Conservation (phyloP, 2,113 vertebrate genomes). For the Podilymbus podiceps region DNA sequence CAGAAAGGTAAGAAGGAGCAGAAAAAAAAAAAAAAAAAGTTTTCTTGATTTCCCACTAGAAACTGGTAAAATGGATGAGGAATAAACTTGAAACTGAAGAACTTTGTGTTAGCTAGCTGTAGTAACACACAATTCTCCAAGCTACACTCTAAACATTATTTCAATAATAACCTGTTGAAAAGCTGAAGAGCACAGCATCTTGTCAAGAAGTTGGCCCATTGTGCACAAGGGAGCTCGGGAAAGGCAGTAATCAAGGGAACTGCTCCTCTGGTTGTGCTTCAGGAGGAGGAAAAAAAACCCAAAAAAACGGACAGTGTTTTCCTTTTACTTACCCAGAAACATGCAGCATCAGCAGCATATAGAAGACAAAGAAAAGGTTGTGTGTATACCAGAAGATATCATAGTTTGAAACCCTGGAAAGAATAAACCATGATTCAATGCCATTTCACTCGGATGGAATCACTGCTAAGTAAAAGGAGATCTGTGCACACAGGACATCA, state of each 20-base stretch:
- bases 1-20: background rate
- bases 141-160: background rate
- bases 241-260: background rate
- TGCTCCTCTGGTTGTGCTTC: background rate
- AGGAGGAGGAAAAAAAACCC: background rate
- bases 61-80: background rate
- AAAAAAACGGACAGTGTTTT: background rate
- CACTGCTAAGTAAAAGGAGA: background rate
- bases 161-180: background rate
- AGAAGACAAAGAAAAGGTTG: slow-evolving; percentile 97
- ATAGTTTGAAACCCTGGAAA: slow-evolving; percentile 88
- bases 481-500: background rate
- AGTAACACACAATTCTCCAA: background rate
- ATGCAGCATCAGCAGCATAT: slow-evolving; percentile 90
- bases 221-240: rapidly evolving
- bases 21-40: background rate
- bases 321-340: slow-evolving; percentile 86
- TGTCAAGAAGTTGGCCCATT: background rate
- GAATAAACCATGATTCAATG: slow-evolving; percentile 52
- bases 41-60: background rate
- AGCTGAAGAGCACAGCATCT: background rate
- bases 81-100: background rate
- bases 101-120: background rate
- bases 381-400: slow-evolving; percentile 99
- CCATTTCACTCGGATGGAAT: background rate